phyloP scores from a whole-genome alignment of 37 sponge, comb jelly and placozoan species.

The Eunapius fragilis region DNA sequence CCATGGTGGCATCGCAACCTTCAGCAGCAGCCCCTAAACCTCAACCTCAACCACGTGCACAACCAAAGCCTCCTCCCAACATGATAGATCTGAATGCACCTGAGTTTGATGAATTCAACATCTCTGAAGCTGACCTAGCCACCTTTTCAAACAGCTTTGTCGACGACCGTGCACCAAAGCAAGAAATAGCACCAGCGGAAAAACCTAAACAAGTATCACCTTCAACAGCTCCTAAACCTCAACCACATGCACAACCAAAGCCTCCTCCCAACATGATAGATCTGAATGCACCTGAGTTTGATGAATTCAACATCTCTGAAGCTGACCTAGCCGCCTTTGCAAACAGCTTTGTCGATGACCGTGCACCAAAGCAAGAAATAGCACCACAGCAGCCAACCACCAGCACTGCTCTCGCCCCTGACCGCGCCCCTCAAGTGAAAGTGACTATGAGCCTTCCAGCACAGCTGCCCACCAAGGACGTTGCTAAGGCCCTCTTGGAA shows the following conservation, averaged over 20 bases:
- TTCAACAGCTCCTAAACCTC: constrained; percentile 14
- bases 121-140: constrained; percentile 52
- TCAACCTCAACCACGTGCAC: constrained; percentile 6
- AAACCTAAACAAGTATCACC: constrained; percentile 3
- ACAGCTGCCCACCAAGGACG: constrained; percentile 4
- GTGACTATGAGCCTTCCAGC: constrained; percentile 48
- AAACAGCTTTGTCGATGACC: constrained; percentile 34
- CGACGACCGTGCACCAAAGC: background rate
- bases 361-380: background rate
- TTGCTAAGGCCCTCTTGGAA: constrained; percentile 16
- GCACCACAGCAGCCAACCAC: background rate
- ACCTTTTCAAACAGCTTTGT: background rate
- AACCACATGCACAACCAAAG: constrained; percentile 17
- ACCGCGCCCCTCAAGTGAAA: background rate
- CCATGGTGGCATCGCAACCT: background rate
- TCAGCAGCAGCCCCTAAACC: constrained; percentile 1
- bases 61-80: background rate
- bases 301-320: constrained; percentile 66
- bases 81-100: constrained; percentile 39
- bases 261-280: constrained; percentile 37
- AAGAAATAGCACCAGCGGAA: background rate
- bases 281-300: constrained; percentile 59
- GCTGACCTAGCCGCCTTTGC: constrained; percentile 60
- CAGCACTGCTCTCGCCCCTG: background rate
- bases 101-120: constrained; percentile 45